phyloP scores from a whole-genome alignment of 2,113 vertebrate genomes.

The Neogobius melanostomus region DNA sequence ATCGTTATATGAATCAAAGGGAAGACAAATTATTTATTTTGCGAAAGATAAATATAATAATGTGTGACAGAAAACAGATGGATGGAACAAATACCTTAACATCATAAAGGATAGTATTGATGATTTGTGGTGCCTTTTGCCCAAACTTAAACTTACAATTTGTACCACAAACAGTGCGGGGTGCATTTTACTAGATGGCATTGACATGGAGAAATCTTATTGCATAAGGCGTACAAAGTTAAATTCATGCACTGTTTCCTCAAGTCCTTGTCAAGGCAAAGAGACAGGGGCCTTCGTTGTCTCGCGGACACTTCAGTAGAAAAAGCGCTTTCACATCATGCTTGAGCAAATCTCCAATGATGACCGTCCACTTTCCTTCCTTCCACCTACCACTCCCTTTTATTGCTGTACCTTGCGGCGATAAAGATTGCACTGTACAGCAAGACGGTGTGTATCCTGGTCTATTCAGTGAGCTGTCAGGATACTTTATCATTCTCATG shows the following conservation, averaged over 20 bases:
- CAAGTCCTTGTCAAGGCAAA: conserved; percentile 25
- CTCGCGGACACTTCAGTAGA: conserved; percentile 9
- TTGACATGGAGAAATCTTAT: too few relatives aligned
- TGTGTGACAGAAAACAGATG: too few relatives aligned
- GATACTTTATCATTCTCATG: conserved; percentile 65
- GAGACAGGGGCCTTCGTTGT: conserved; percentile 22
- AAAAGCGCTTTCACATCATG: conserved; percentile 30
- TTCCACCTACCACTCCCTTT: conserved; percentile 48
- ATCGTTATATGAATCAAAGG: too few relatives aligned
- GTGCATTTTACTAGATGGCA: too few relatives aligned
- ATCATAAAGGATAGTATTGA: too few relatives aligned
- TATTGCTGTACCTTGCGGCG: conserved; percentile 55
- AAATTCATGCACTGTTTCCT: not conserved
- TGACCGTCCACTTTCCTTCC: conserved; percentile 55
- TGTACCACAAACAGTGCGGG: too few relatives aligned
- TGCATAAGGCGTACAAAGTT: too few relatives aligned
- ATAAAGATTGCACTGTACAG: conserved; percentile 56
- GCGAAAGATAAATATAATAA: too few relatives aligned
- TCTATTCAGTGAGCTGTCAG: conserved; percentile 53
- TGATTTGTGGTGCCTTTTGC: too few relatives aligned
- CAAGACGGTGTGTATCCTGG: conserved; percentile 57
- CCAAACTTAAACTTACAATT: too few relatives aligned
- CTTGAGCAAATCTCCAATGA: conserved; percentile 48
- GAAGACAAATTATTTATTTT: too few relatives aligned
- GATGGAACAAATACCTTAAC: too few relatives aligned